Evolutionary conservation across 1,140 invertebrate species (phyloP).

Genomic region (Marisa cornuarietis): DNA sequence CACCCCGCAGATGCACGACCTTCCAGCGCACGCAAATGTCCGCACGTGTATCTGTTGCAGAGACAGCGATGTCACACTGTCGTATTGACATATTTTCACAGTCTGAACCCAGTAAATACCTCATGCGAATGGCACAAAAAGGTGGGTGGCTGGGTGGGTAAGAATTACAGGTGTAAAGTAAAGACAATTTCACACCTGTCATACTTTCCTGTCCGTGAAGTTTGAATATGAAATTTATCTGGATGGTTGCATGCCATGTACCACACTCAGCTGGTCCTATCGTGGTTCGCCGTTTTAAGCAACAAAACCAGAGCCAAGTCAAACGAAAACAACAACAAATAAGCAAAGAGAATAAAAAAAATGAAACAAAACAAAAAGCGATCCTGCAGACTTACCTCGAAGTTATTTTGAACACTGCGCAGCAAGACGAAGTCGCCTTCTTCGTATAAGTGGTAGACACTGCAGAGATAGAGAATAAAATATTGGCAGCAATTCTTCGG

Average conservation of each 20-base stretch:
- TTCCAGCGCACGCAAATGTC: constrained; percentile 29
- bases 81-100: neutral
- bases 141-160: neutral
- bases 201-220: neutral
- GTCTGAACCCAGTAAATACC: too few relatives aligned
- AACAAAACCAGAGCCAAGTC: too few relatives aligned
- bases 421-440: constrained; percentile 20
- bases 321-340: too few relatives aligned
- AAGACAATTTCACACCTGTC: too few relatives aligned
- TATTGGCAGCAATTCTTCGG: neutral
- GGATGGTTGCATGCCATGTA: neutral
- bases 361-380: neutral
- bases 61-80: neutral
- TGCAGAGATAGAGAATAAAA: neutral
- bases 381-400: constrained; percentile 9
- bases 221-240: neutral
- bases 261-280: too few relatives aligned
- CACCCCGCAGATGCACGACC: constrained; percentile 38
- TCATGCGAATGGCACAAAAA: too few relatives aligned
- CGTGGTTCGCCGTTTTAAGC: neutral
- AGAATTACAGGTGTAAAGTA: too few relatives aligned
- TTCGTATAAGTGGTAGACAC: constrained; percentile 22
- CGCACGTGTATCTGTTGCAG: constrained; percentile 29
- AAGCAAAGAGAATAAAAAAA: too few relatives aligned
- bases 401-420: constrained; percentile 3